Evolutionary conservation across 1,140 invertebrate genomes (phyloP).

Genomic region (Drosophila mayri): DNA sequence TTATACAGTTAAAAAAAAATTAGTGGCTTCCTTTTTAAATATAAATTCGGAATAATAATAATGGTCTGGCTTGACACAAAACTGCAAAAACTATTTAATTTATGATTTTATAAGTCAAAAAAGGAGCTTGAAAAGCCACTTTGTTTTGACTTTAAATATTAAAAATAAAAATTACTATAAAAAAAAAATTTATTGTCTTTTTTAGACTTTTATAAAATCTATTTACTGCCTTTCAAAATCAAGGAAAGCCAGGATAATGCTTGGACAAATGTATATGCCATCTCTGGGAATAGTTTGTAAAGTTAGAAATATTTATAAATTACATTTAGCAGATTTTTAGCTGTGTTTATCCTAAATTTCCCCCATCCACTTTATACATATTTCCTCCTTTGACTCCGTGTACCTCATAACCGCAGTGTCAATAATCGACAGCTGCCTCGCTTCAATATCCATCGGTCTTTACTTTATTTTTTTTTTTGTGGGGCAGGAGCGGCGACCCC

Average conservation of each 20-base stretch:
- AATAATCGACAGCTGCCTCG: constrained; percentile 81
- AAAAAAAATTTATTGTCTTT: too few species aligned
- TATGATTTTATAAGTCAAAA: background rate
- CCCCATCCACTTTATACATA: background rate
- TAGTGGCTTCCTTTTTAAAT: background rate
- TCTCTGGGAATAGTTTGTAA: too few species aligned
- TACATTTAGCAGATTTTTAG: background rate
- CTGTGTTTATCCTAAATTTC: background rate
- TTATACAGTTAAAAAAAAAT: constrained; percentile 10
- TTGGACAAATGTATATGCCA: background rate
- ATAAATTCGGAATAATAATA: background rate
- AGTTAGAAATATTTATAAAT: background rate
- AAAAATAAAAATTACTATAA: too few species aligned
- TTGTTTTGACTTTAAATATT: too few species aligned
- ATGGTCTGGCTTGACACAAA: background rate
- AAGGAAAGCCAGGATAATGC: too few species aligned
- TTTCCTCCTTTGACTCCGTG: constrained; percentile 20
- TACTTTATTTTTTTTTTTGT: constrained; percentile 6
- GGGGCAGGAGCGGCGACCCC: constrained; percentile 26
- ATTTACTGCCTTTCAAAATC: background rate
- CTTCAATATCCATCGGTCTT: constrained; percentile 57
- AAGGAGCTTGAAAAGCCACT: too few species aligned
- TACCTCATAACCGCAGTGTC: constrained; percentile 69
- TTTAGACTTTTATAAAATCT: background rate
- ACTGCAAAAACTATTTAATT: background rate